A percentile compares a stretch with the other conserved stretches of the same genome.
phyloP scores from a whole-genome alignment of 2,888 invertebrate genomes.

The Fissipunctia ypsillon region DNA sequence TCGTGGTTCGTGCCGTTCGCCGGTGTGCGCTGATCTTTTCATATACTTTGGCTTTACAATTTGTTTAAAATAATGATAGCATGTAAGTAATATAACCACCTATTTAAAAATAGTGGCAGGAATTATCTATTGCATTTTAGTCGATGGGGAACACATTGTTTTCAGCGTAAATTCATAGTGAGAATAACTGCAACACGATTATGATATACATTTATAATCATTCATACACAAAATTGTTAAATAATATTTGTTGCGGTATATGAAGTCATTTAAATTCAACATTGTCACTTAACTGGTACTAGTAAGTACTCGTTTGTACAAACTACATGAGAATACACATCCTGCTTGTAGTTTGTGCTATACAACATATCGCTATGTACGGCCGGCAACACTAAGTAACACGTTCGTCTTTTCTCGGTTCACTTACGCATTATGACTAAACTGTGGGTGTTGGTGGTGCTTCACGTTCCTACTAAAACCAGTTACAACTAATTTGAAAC shows the following conservation, averaged over 20 bases:
- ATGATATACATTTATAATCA: conserved; percentile 43
- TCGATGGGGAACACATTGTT: conserved; percentile 84
- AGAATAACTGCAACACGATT: conserved; percentile 55
- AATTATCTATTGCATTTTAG: conserved; percentile 83
- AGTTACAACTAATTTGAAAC: conserved; percentile 65
- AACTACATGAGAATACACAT: conserved; percentile 45
- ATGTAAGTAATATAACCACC: conserved; percentile 49
- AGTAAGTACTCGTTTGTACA: conserved; percentile 65
- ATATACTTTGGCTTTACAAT: conserved; percentile 72
- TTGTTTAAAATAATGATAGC: conserved; percentile 56
- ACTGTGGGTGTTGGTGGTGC: conserved; percentile 52
- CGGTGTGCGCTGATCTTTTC: conserved; percentile 46
- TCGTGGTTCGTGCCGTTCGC: neutral
- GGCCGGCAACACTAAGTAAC: conserved; percentile 60
- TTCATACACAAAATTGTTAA: conserved; percentile 45
- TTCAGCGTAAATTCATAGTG: conserved; percentile 69
- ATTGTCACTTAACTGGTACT: conserved; percentile 65
- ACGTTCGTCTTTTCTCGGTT: conserved; percentile 37
- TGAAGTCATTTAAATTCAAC: conserved; percentile 57
- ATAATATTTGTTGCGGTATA: conserved; percentile 50
- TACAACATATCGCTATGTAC: conserved; percentile 51
- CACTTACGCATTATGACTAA: conserved; percentile 57
- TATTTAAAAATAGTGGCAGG: conserved; percentile 80
- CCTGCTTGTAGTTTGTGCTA: conserved; percentile 54
- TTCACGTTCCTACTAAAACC: conserved; percentile 63